Percentiles rank a stretch among this genome's conserved stretches.
phyloP scores from a whole-genome alignment of 2,113 vertebrate species.

The Monopterus albus region DNA sequence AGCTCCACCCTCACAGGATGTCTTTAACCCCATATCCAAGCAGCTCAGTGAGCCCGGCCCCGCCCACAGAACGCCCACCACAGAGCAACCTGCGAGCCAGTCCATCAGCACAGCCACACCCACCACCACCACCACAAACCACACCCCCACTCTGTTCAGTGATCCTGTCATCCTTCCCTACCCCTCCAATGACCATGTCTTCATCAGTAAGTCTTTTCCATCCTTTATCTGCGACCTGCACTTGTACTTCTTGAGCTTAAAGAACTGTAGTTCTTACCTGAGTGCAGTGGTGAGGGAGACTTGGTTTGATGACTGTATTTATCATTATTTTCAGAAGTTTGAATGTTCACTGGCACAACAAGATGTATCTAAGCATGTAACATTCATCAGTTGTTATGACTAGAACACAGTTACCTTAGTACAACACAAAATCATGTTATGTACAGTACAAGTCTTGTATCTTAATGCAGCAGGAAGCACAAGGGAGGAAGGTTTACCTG shows the following conservation, averaged over 20 bases:
- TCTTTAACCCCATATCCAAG: constrained; percentile 11
- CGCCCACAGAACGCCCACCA: constrained; percentile 1
- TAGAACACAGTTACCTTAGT: not conserved
- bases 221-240: not conserved
- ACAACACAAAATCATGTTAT: not conserved
- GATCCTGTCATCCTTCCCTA: constrained; percentile 75
- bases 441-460: too few species aligned
- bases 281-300: too few species aligned
- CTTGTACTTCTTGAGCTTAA: too few species aligned
- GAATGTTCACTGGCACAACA: not conserved
- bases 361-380: not conserved
- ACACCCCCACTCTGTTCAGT: constrained; percentile 50
- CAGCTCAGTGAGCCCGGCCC: constrained; percentile 12
- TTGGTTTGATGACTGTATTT: too few species aligned
- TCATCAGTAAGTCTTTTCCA: constrained; percentile 82
- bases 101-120: constrained; percentile 11
- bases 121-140: constrained; percentile 47
- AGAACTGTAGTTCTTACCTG: too few species aligned
- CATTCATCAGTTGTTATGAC: not conserved
- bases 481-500: not conserved
- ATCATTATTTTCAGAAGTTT: not conserved
- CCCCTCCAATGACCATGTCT: constrained; percentile 72
- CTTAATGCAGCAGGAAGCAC: not conserved
- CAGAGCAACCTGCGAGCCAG: constrained; percentile 35
- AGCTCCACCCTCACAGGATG: constrained; percentile 43